phyloP scores from a whole-genome alignment of 2,797 vertebrate species.

The Heteromormyrus szaboi region DNA sequence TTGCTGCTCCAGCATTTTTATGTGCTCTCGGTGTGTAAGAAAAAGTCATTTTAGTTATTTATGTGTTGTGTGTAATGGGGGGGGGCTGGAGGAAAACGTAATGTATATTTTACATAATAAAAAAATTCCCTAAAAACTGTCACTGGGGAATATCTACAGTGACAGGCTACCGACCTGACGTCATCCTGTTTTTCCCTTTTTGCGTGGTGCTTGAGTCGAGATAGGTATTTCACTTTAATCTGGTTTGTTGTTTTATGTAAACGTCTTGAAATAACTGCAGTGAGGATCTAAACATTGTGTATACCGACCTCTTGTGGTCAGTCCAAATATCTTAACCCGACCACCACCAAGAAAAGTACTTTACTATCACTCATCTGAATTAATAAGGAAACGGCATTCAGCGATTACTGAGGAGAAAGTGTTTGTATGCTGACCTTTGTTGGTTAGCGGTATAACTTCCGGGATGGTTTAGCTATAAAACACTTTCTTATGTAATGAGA shows the following conservation, averaged over 20 bases:
- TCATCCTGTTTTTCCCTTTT: background rate
- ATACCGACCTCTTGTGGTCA: background rate
- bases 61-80: background rate
- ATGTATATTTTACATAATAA: background rate
- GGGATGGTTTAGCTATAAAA: background rate
- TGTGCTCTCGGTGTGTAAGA: background rate
- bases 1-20: background rate
- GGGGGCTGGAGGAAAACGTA: background rate
- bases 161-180: background rate
- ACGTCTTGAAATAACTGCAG: background rate
- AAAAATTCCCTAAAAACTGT: background rate
- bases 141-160: background rate
- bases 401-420: background rate
- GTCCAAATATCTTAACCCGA: background rate
- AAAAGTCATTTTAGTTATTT: background rate
- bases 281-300: background rate
- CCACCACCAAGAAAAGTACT: background rate
- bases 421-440: background rate
- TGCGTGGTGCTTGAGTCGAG: background rate
- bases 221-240: background rate
- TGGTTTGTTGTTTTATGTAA: background rate
- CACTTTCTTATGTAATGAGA: background rate
- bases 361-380: background rate
- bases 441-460: background rate
- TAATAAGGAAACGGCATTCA: background rate